Evolutionary conservation across 2,888 invertebrate genomes (phyloP).

Genomic region (Euplagia quadripunctaria): DNA sequence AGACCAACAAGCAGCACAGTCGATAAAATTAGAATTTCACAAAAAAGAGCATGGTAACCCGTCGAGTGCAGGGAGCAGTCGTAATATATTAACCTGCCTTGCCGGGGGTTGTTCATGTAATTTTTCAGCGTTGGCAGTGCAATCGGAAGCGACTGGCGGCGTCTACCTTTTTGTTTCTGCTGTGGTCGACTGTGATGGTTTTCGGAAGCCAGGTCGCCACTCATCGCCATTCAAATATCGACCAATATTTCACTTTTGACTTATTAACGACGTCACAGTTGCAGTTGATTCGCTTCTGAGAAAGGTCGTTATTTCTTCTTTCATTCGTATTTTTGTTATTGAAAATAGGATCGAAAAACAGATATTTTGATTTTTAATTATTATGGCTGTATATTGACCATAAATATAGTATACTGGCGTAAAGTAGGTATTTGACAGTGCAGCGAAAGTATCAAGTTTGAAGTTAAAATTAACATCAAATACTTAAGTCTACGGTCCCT

Average conservation of each 20-base stretch:
- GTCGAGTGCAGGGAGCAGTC: constrained; percentile 54
- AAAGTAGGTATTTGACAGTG: no score
- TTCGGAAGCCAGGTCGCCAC: constrained; percentile 83
- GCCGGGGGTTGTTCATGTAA: constrained; percentile 72
- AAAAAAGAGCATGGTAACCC: constrained; percentile 46
- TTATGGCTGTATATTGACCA: no score
- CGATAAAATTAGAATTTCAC: constrained; percentile 52
- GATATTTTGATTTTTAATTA: background rate
- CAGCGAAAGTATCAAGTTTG: no score
- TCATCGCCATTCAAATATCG: constrained; percentile 73
- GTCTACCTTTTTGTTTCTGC: constrained; percentile 82
- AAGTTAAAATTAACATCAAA: no score
- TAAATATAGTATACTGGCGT: background rate
- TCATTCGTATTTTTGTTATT: constrained; percentile 28
- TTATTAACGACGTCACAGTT: constrained; percentile 71
- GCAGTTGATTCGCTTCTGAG: constrained; percentile 46
- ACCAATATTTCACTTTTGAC: constrained; percentile 79
- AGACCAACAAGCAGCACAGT: constrained; percentile 32
- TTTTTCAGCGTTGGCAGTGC: constrained; percentile 84
- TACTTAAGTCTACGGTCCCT: no score
- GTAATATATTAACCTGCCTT: constrained; percentile 74
- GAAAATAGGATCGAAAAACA: background rate
- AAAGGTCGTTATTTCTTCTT: constrained; percentile 39
- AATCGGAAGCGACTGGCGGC: constrained; percentile 84
- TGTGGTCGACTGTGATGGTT: constrained; percentile 75